Conservation (phyloP, 2,888 invertebrate genomes). For the Tinea pellionella region DNA sequence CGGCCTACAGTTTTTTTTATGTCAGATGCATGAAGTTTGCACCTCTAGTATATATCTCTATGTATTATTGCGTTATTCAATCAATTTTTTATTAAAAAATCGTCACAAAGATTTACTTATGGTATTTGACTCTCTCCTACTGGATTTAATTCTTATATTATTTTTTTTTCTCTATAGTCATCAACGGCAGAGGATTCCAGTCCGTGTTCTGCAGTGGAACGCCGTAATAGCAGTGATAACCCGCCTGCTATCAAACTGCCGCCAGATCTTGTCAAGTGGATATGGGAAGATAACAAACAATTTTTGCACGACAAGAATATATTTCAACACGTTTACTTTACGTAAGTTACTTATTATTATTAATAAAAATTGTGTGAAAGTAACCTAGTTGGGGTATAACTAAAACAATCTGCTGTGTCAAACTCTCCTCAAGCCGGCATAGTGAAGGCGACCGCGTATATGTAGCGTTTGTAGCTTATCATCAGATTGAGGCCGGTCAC, state of each 20-base stretch:
- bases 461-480: too few species aligned
- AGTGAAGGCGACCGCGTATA: neutral
- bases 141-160: neutral
- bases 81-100: too few species aligned
- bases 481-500: too few species aligned
- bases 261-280: slow-evolving; percentile 91
- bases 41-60: too few species aligned
- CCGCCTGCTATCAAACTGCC: slow-evolving; percentile 70
- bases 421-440: too few species aligned
- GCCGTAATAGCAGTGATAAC: slow-evolving; percentile 30
- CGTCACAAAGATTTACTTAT: too few species aligned
- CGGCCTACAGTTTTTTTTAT: too few species aligned
- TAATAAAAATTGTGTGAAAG: neutral
- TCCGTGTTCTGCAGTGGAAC: slow-evolving; percentile 23
- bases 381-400: too few species aligned
- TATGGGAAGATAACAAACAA: slow-evolving; percentile 97
- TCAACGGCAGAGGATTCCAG: slow-evolving; percentile 43
- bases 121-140: too few species aligned
- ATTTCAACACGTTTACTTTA: slow-evolving; percentile 95
- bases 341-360: slow-evolving; percentile 65
- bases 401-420: too few species aligned
- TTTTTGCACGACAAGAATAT: slow-evolving; percentile 95
- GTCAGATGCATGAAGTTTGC: too few species aligned
- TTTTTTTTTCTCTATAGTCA: slow-evolving; percentile 27
- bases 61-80: too few species aligned